A percentile compares a stretch with the other conserved stretches of the same genome.
These are phyloP conservation scores for Orthonevra nobilis DNA, from an alignment of 2,888 invertebrate species.

Conservation along the genomic window DNA sequence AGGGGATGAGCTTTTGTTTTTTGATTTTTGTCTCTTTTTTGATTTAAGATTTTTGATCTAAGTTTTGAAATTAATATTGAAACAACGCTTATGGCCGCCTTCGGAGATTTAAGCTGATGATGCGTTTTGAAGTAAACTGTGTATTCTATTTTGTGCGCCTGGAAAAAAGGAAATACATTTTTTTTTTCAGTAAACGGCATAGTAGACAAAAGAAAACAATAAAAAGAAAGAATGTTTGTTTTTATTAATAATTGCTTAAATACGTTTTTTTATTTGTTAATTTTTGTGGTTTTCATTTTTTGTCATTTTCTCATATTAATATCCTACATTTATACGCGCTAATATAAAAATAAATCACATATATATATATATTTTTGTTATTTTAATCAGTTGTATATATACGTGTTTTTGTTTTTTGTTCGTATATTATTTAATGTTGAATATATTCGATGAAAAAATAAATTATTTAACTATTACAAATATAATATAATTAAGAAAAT, in stretches of 20 bases:
- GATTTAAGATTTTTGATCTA: not conserved
- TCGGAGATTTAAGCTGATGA: slow-evolving; percentile 34
- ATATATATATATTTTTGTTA: slow-evolving; percentile 60
- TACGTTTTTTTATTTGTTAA: slow-evolving; percentile 46
- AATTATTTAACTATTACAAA: slow-evolving; percentile 65
- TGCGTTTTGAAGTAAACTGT: slow-evolving; percentile 5
- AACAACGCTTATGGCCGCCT: slow-evolving; percentile 30
- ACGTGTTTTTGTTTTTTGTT: slow-evolving; percentile 38
- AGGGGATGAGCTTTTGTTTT: slow-evolving; percentile 65
- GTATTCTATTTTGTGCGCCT: slow-evolving; percentile 62
- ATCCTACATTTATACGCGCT: slow-evolving; percentile 66
- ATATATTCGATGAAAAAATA: slow-evolving; percentile 64
- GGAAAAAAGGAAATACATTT: slow-evolving; percentile 57
- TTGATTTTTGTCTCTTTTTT: slow-evolving; percentile 11
- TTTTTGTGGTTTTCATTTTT: slow-evolving; percentile 27
- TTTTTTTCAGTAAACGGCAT: slow-evolving; percentile 30
- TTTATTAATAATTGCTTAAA: slow-evolving; percentile 57
- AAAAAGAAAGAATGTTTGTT: slow-evolving; percentile 37
- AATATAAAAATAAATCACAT: slow-evolving; percentile 71
- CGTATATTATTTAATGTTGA: slow-evolving; percentile 35
- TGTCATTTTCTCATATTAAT: slow-evolving; percentile 49
- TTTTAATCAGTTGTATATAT: slow-evolving; percentile 50
- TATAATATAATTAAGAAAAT: slow-evolving; percentile 26
- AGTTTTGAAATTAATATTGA: slow-evolving; percentile 5
- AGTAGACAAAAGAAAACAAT: slow-evolving; percentile 13